Evolutionary conservation across 2,113 vertebrate genomes (phyloP), one percentile per base, ranked within the genome.

Genomic region (Parotia lawesii): DNA sequence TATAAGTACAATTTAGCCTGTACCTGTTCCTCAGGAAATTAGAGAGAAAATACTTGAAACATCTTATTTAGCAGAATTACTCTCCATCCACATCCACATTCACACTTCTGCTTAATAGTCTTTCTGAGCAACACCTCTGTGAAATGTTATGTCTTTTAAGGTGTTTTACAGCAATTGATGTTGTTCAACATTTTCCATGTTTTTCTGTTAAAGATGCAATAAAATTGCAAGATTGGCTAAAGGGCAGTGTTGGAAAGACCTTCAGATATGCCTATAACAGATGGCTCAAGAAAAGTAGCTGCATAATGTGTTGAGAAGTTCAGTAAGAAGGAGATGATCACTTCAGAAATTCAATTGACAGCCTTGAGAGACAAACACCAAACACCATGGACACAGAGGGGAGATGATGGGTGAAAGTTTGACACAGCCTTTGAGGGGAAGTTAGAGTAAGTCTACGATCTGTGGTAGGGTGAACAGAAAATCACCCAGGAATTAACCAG

Each of bases 11-110:
- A 45, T 95, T 92, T 94, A 91, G 83, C 66, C 76, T 90, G 57
- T 97, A 96, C 65, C 76, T 78, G 54, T 91, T 97, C 48, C 93
- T 96, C 50, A 90, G 88, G 80, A 97, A 97, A 97, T 97, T 96
- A 96, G 74, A 91, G 79, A 95, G 85, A 95, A 94, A 97, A 93
- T 85, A 87, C 87, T 96, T 85, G 77, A 96, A 97, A 96, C 18
- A 42, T 93, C 92, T 95, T 96, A 96, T 96, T 97, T 97, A 97
- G 87, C 67, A 95, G 94, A 96, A 96, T 95, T 96, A 90, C 44
- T 97, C 51, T 73, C 95, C 85, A 38, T 93, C 40, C 66, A 94
- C 38, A 92, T 95, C 82, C 57, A 37, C 80, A 92, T 94, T 96
- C 89, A 95, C 75, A 48, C 40, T 85, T 92, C 78, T 94, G 45